A percentile compares a stretch with the other conserved stretches of the same genome.
phyloP scores from a whole-genome alignment of 2,888 invertebrate species.

The Hirudinaria manillensis region DNA sequence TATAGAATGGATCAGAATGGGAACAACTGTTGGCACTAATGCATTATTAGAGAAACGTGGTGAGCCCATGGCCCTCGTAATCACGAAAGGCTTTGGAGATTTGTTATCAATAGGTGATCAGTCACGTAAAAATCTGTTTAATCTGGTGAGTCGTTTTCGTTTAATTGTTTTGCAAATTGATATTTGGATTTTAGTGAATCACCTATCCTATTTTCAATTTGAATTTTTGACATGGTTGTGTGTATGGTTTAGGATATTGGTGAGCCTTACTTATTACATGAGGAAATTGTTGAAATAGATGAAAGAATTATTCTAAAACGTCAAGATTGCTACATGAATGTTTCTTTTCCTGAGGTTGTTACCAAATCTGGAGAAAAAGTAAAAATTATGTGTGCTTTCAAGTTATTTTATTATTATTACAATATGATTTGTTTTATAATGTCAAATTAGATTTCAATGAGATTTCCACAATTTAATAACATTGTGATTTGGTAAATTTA shows the following conservation, averaged over 20 bases:
- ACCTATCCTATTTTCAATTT: no score
- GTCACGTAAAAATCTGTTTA: constrained; percentile 90
- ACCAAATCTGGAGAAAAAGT: constrained; percentile 53
- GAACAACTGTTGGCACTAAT: constrained; percentile 97
- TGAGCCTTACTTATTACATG: constrained; percentile 80
- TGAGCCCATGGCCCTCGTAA: constrained; percentile 81
- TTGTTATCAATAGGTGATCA: constrained; percentile 92
- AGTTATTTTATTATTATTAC: not conserved
- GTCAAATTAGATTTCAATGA: no score
- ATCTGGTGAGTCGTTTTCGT: constrained; percentile 64
- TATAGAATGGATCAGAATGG: constrained; percentile 95
- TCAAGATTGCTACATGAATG: constrained; percentile 63
- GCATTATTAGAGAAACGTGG: constrained; percentile 92
- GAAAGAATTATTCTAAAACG: constrained; percentile 77
- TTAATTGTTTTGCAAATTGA: no score
- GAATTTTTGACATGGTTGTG: not conserved
- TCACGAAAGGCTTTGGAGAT: constrained; percentile 86
- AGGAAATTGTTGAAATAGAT: constrained; percentile 82
- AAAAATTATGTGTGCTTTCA: constrained; percentile 16
- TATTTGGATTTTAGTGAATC: no score
- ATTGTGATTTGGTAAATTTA: no score
- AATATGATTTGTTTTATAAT: not conserved
- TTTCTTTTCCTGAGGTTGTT: constrained; percentile 41
- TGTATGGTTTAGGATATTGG: constrained; percentile 64
- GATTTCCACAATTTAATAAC: no score